These are phyloP conservation scores for Thymelicus sylvestris DNA, from an alignment of 2,888 invertebrate genomes.

Conservation along the genomic window DNA sequence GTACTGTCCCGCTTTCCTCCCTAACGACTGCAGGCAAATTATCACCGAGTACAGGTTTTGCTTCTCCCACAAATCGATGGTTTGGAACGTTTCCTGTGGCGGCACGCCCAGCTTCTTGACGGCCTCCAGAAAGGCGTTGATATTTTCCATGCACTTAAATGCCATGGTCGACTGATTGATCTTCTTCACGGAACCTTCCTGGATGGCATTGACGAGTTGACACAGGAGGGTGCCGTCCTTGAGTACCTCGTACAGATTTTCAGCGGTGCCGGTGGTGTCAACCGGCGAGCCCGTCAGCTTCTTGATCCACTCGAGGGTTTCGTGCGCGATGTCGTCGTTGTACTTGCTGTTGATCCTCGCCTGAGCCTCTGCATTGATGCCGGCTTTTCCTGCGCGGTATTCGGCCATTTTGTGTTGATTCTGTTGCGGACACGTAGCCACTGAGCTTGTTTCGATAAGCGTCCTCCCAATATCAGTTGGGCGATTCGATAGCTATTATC, in stretches of 20 bases:
- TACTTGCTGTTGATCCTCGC: slow-evolving; percentile 96
- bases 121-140: slow-evolving; percentile 95
- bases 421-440: slow-evolving; percentile 72
- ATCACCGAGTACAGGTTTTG: slow-evolving; percentile 99
- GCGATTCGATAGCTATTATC: slow-evolving; percentile 73
- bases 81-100: slow-evolving; percentile 97
- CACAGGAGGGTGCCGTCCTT: slow-evolving; percentile 96
- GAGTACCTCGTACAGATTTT: slow-evolving; percentile 94
- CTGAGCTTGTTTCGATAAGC: slow-evolving; percentile 76
- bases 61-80: slow-evolving; percentile 98
- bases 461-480: slow-evolving; percentile 65
- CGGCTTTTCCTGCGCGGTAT: slow-evolving; percentile 77
- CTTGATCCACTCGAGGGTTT: slow-evolving; percentile 97
- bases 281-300: slow-evolving; percentile 92
- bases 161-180: slow-evolving; percentile 95
- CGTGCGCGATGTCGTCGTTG: slow-evolving; percentile 95
- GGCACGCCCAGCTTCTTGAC: slow-evolving; percentile 95
- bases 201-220: slow-evolving; percentile 93
- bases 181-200: slow-evolving; percentile 95
- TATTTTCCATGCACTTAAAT: slow-evolving; percentile 99
- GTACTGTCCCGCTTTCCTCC: slow-evolving; percentile 94
- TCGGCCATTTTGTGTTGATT: slow-evolving; percentile 77
- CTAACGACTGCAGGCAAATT: slow-evolving; percentile 96
- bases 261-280: slow-evolving; percentile 93
- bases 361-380: slow-evolving; percentile 81